Conservation (phyloP, 2,113 vertebrate genomes). For the Parus major region DNA sequence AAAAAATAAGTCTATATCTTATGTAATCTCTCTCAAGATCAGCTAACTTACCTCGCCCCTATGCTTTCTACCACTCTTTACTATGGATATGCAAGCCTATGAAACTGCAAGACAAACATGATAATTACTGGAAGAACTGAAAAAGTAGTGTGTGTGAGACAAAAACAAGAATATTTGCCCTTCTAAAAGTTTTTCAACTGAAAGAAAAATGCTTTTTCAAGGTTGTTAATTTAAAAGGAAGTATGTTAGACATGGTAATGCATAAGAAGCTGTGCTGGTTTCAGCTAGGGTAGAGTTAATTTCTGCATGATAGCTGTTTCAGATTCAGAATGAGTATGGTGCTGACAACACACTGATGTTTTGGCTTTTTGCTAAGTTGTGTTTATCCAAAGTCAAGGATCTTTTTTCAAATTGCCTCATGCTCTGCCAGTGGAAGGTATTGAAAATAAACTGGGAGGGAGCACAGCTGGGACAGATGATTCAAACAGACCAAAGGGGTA, state of each 20-base stretch:
- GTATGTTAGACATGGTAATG: neutral
- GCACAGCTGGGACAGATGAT: neutral
- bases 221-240: neutral
- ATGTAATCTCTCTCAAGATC: neutral
- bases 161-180: neutral
- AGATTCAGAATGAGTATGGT: neutral
- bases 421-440: neutral
- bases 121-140: neutral
- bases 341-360: neutral
- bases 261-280: neutral
- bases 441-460: neutral
- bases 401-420: neutral
- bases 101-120: neutral
- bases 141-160: neutral
- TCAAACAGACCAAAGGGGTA: accelerated
- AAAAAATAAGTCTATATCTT: neutral
- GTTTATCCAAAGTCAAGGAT: neutral
- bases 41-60: neutral
- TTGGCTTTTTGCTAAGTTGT: neutral
- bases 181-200: neutral
- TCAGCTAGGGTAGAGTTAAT: neutral
- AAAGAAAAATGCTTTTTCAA: neutral
- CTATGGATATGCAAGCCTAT: neutral
- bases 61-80: neutral
- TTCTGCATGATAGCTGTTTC: neutral